phyloP scores from a whole-genome alignment of 1,140 invertebrate genomes.

The Temnothorax nylanderi region DNA sequence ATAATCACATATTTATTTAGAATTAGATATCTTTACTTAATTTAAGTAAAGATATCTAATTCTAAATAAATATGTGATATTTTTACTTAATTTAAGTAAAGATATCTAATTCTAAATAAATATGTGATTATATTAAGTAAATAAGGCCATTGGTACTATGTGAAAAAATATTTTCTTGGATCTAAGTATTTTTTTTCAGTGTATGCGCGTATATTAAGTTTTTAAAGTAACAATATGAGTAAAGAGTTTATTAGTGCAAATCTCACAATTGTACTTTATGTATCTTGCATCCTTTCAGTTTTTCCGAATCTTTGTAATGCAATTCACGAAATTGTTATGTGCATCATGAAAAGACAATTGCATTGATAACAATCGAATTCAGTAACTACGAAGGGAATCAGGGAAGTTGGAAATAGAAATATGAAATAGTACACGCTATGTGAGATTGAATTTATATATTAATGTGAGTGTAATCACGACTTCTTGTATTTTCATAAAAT shows the following conservation, averaged over 20 bases:
- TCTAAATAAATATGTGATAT: too few species aligned
- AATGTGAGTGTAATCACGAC: not conserved
- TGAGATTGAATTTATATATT: not conserved
- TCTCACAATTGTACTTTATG: not conserved
- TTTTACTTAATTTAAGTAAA: too few species aligned
- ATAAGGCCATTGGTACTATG: too few species aligned
- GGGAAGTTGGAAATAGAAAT: not conserved
- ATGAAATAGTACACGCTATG: not conserved
- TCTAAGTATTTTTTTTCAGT: too few species aligned
- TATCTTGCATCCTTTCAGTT: not conserved
- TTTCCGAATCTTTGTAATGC: not conserved
- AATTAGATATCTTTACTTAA: too few species aligned
- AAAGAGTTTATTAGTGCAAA: not conserved
- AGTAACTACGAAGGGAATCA: not conserved
- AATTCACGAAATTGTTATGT: not conserved
- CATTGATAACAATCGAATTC: not conserved
- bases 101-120: too few species aligned
- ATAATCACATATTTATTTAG: too few species aligned
- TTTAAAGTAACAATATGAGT: not conserved
- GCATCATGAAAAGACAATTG: not conserved
- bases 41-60: too few species aligned
- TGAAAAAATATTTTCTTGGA: too few species aligned
- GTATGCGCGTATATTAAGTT: too few species aligned
- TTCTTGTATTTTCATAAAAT: conserved; percentile 7
- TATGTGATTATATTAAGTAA: too few species aligned